Evolutionary conservation across 1,140 invertebrate genomes (phyloP), one percentile per base, ranked within the genome.

Genomic region (Apis dorsata): DNA sequence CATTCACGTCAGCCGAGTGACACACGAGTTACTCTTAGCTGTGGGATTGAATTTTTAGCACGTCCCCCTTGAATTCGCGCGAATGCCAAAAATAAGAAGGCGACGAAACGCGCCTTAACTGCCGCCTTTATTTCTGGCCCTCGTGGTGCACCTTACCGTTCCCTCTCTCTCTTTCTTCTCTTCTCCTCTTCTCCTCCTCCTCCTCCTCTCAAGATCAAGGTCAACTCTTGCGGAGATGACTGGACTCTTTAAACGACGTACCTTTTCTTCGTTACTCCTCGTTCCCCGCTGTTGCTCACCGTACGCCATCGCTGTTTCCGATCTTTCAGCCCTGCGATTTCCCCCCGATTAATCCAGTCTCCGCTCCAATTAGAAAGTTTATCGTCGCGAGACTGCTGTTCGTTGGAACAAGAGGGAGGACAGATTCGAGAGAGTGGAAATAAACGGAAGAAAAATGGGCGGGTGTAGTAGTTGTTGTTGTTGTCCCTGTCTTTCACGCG

Each of bases 161-260:
- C 84, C 62, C 86, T 85, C 74, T 73, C 87, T 28, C 13, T 9
- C 13, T 44, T 60, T 34, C 51, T 51, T 53, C 51, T 83, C 86
- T 70, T 71, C 34, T 34, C 28, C 86, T 71, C 65, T 53, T 28
- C 24, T 57, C 68, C 49, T 83, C 86, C 73, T 71, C 62, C 34
- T 34, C 28, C 86, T 71, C 69, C 71, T 59, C 89, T 91, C 93
- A 93, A 93, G 93, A 93, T 93, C 93, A 93, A 93, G 92, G 92
- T 91, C 93, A 92, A 80, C 84, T 87, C 87, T 88, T 73, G 34
- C 51, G 85, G 92, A 90, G 92, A 94, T 94, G 93, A 93, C 93
- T 93, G 90, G 92, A 92, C 92, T 92, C 89, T 93, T 93, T 92
- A 91, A 91, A 86, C 88, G 85, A 88, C 84, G 86, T 89, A 88